phyloP scores from a whole-genome alignment of 1,140 invertebrate species.

The Aphelenchoides fujianensis region DNA sequence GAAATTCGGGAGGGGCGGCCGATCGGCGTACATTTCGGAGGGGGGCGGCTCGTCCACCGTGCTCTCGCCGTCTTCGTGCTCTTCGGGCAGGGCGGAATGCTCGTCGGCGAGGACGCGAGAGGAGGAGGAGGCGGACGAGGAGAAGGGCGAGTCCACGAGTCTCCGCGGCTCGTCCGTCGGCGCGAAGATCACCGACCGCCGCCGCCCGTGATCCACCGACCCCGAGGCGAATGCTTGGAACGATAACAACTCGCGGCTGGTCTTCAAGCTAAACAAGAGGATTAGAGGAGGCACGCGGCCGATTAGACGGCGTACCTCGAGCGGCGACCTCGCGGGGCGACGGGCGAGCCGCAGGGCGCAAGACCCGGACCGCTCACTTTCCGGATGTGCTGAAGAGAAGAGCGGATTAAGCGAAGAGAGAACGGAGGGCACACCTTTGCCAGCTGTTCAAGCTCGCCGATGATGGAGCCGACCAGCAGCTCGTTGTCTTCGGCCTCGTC shows the following conservation, averaged over 20 bases:
- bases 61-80: background rate
- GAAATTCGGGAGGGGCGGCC: no score
- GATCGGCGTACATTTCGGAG: background rate
- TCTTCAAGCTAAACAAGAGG: slow-evolving; percentile 29
- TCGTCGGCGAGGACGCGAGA: background rate
- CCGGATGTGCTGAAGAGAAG: slow-evolving; percentile 26
- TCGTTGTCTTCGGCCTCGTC: slow-evolving; percentile 31
- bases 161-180: background rate
- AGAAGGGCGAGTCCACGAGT: background rate
- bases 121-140: background rate
- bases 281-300: no score
- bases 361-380: slow-evolving; percentile 39
- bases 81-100: background rate
- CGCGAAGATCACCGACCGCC: slow-evolving; percentile 3
- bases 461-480: slow-evolving; percentile 36
- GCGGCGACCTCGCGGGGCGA: background rate
- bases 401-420: background rate
- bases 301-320: background rate
- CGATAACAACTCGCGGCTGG: slow-evolving; percentile 27
- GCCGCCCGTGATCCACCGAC: background rate
- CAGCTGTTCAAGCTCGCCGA: slow-evolving; percentile 35
- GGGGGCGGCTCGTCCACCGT: background rate
- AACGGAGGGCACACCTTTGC: slow-evolving; percentile 13
- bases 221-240: slow-evolving; percentile 7
- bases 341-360: slow-evolving; percentile 24